Percentiles rank a stretch among this genome's conserved stretches.
Evolutionary conservation across 2,113 vertebrate species (phyloP).

Genomic region (Sinosuthora webbiana): DNA sequence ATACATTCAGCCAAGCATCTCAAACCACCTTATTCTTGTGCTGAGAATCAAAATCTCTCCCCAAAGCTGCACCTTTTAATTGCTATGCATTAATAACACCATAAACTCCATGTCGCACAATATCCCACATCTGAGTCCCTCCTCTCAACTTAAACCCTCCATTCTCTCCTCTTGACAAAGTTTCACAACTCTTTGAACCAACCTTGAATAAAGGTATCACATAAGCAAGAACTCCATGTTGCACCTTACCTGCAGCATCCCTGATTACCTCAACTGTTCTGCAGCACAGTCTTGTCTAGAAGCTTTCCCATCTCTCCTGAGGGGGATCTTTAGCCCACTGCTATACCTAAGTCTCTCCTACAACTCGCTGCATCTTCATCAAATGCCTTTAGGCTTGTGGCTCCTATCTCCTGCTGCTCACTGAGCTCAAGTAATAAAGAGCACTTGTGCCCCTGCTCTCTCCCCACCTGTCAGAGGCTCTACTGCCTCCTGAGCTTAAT

Average conservation of each 20-base stretch:
- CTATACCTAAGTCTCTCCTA: background rate
- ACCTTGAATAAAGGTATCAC: background rate
- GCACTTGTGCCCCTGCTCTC: background rate
- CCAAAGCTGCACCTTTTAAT: background rate
- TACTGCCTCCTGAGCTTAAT: background rate
- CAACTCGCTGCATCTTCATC: background rate
- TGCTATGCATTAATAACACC: background rate
- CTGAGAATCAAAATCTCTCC: background rate
- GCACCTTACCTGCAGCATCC: background rate
- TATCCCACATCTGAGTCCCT: too few relatives aligned
- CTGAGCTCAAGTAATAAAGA: background rate
- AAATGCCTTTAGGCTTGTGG: background rate
- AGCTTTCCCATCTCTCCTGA: background rate
- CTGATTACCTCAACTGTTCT: too few relatives aligned
- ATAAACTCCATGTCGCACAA: accelerated
- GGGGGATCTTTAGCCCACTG: accelerated
- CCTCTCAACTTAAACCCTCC: background rate
- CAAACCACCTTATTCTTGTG: background rate
- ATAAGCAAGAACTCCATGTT: background rate
- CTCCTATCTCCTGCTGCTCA: background rate
- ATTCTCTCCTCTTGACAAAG: background rate
- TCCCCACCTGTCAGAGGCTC: background rate
- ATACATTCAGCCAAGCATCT: background rate
- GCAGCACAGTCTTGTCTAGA: background rate
- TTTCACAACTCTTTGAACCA: background rate